Percentiles rank a stretch among this genome's conserved stretches.
Conservation (phyloP, 2,113 vertebrate species). For the Sarotherodon lohbergeri region DNA sequence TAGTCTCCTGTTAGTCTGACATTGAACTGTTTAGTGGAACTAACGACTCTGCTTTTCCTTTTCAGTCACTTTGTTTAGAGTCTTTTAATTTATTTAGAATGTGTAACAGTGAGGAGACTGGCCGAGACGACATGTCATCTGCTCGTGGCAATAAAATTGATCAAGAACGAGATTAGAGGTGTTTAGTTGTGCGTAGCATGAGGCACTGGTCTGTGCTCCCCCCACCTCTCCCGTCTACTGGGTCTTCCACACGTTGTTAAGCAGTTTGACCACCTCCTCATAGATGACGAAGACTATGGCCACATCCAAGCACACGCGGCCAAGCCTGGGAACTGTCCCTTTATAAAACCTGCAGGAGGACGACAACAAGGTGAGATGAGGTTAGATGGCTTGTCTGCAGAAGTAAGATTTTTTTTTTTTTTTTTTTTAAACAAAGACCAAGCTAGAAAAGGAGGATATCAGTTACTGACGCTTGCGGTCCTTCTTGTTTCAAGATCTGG, state of each 20-base stretch:
- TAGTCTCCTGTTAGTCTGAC: background rate
- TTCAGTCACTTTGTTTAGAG: background rate
- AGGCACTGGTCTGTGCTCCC: slow-evolving; percentile 28
- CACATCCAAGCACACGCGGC: slow-evolving; percentile 69
- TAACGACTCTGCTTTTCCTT: background rate
- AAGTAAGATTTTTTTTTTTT: background rate
- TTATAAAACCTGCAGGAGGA: slow-evolving; percentile 70
- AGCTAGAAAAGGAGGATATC: background rate
- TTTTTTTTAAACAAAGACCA: background rate
- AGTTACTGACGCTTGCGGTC: slow-evolving; percentile 74
- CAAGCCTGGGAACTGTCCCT: slow-evolving; percentile 69
- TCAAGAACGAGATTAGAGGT: slow-evolving; percentile 12
- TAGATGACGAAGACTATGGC: slow-evolving; percentile 76
- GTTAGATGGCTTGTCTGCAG: background rate
- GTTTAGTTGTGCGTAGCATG: slow-evolving; percentile 40
- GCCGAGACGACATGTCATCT: background rate
- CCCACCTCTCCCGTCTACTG: slow-evolving; percentile 41
- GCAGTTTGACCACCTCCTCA: slow-evolving; percentile 74
- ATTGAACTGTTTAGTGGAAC: background rate
- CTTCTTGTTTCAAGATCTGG: slow-evolving; percentile 79
- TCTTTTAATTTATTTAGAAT: background rate
- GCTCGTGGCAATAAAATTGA: background rate
- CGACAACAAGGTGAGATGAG: background rate
- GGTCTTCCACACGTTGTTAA: slow-evolving; percentile 72
- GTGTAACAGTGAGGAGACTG: background rate